Base-by-base conservation (phyloP, 2,113 vertebrate genomes). In the Haemorhous mexicanus region DNA sequence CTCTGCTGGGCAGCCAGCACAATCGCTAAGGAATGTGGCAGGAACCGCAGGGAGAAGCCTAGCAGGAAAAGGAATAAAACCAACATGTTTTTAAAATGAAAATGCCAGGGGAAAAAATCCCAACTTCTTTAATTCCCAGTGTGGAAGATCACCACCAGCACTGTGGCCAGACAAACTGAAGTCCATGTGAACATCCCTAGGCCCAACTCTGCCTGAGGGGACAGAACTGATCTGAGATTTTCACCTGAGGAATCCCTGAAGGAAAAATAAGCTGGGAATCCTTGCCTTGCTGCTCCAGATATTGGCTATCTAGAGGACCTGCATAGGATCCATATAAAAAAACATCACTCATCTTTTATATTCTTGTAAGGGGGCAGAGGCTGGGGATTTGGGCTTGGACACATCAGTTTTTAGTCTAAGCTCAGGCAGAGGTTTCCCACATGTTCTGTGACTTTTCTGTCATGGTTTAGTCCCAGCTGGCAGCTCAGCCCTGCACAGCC, bases 1-100 rank as follows among this genome's bases (percentile, higher is more conserved):
- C 93, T 95, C 96, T 96, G 87, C 94, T 86, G 94, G 91, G 90
- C 79, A 88, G 72, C 18, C 67, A 28, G 32, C 30, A 76, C 53
- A 62, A 79, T 23, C 19, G 33, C 91, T 82, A 7, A 66, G 33
- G 10, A 78, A 28, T 1, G 11, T 28, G 63, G 55, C 69, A 50
- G n/a, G 30, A 64, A 39, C 10, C 0, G 4, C 66, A 58, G 84
- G 35, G 35, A 39, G 1, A 22, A 52, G 30, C 23, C 33, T n/a
- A 35, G 69, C 37, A 50, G 61, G 33, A 35, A 82, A 58, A 49
- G 15, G 46, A 82, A 52, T 43, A 28, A 55, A 43, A 9, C 6
- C 37, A 35, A 22, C 4, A 5, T 1, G 16, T 23, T 69, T 84
- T 46, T 21, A 13, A 52, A 66, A 69, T 26, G 0, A 80, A 74